Evolutionary conservation across 2,888 invertebrate species (phyloP).

Genomic region (Leptopterna dolabrata): DNA sequence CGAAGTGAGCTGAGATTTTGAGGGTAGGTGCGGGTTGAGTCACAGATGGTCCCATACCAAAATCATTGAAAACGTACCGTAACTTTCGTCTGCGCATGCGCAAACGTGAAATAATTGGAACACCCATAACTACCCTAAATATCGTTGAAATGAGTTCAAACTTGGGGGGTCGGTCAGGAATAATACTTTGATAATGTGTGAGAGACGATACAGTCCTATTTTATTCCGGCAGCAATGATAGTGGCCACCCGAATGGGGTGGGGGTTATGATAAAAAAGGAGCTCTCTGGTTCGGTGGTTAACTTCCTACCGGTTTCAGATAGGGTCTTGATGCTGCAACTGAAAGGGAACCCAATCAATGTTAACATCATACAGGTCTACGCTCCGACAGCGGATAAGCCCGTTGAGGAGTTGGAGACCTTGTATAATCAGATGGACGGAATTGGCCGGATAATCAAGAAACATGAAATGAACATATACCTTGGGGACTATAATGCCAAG

Average conservation of each 20-base stretch:
- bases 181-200: too few species aligned
- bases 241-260: constrained; percentile 16
- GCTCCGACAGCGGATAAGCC: not conserved
- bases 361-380: constrained; percentile 14
- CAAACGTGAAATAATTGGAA: too few species aligned
- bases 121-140: too few species aligned
- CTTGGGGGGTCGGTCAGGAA: too few species aligned
- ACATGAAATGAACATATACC: not conserved
- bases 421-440: not conserved
- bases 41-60: too few species aligned
- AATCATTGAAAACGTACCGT: too few species aligned
- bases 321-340: not conserved
- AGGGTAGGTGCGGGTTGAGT: too few species aligned
- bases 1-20: too few species aligned
- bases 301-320: constrained; percentile 12
- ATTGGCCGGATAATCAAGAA: not conserved
- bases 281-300: not conserved
- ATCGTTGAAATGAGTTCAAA: too few species aligned
- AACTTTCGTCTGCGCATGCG: too few species aligned
- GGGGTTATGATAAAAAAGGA: constrained; percentile 13
- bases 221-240: not conserved
- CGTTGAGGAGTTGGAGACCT: not conserved
- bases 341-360: constrained; percentile 2
- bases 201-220: not conserved
- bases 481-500: constrained; percentile 18